Base-by-base conservation (phyloP, 2,797 vertebrate species). In the Malurus splendens region DNA sequence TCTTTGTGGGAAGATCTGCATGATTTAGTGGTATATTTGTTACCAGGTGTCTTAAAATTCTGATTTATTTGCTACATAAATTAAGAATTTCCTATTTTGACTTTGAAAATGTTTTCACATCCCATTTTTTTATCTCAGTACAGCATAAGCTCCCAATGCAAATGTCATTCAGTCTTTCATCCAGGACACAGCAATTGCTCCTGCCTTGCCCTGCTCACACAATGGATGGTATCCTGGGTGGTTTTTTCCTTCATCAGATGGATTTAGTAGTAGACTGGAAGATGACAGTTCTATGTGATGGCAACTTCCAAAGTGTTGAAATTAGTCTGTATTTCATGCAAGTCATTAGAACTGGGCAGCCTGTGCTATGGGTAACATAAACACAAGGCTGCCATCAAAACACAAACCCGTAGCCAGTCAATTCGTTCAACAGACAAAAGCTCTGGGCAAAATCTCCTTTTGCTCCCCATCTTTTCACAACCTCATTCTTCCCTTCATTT, bases 11-110 rank as follows among this genome's bases (percentile, higher is more conserved):
- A 88, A 84, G 50, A 54, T n/a, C 16, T 57, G 18, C n/a, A 57
- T 77, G 84, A 91, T 87, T 86, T 87, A 92, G 42, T 57, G 27
- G 12, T 41, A 54, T 33, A 28, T 82, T 16, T n/a, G 25, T 64
- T 77, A 68, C 38, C 60, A 76, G n/a, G 60, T 10, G 44, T 75
- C 78, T 90, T 64, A 82, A 87, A 82, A 85, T 82, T 66, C 54
- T 66, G 41, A 86, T 86, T 82, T 84, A 90, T 92, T 82, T 86
- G 19, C 28, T 60, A 82, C 27, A 74, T 87, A 85, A 90, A 91
- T 47, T 64, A 74, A 85, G 42, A 70, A 50, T 71, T 79, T 74
- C 27, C 8, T 54, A 24, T 79, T 86, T 93, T 64, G 74, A 51
- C 47, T 86, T 79, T 88, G 61, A 44, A 86, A 93, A 79, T 67